Conservation (phyloP, 1,140 invertebrate genomes). For the Mesaphorura yosii region DNA sequence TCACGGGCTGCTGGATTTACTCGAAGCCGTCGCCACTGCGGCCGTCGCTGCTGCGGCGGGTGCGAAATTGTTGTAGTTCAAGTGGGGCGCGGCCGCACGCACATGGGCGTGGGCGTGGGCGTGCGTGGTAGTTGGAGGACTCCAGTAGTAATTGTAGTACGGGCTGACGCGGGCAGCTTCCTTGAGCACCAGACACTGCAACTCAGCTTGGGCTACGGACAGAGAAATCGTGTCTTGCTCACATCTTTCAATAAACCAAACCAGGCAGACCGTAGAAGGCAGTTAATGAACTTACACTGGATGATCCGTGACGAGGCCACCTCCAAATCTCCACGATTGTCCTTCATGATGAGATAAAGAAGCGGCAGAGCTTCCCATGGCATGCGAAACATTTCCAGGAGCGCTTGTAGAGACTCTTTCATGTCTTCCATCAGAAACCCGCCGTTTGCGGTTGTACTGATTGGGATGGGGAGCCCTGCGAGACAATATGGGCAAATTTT, state of each 20-base stretch:
- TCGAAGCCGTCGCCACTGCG: no score
- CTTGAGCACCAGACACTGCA: constrained; percentile 9
- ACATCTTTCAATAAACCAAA: not conserved
- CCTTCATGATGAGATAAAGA: constrained; percentile 57
- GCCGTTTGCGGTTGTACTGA: not conserved
- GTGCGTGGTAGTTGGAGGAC: constrained; percentile 1
- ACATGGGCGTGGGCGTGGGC: not conserved
- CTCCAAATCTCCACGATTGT: constrained; percentile 52
- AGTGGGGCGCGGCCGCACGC: not conserved
- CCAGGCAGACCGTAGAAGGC: not conserved
- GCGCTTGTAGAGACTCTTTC: constrained; percentile 53
- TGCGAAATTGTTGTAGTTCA: constrained; percentile 11
- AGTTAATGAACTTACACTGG: constrained; percentile 43
- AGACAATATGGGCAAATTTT: no score
- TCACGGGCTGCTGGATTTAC: not conserved
- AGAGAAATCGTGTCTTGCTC: not conserved
- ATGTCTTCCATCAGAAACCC: constrained; percentile 40
- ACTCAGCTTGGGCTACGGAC: constrained; percentile 19
- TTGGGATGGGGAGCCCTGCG: no score
- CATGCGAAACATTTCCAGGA: constrained; percentile 56
- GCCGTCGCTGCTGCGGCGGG: not conserved
- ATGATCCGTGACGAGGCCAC: constrained; percentile 54
- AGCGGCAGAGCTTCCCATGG: constrained; percentile 58
- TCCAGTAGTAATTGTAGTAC: constrained; percentile 13
- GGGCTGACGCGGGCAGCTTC: constrained; percentile 16